Base-by-base conservation (phyloP, 2,113 vertebrate species). In the Grallaria varia region DNA sequence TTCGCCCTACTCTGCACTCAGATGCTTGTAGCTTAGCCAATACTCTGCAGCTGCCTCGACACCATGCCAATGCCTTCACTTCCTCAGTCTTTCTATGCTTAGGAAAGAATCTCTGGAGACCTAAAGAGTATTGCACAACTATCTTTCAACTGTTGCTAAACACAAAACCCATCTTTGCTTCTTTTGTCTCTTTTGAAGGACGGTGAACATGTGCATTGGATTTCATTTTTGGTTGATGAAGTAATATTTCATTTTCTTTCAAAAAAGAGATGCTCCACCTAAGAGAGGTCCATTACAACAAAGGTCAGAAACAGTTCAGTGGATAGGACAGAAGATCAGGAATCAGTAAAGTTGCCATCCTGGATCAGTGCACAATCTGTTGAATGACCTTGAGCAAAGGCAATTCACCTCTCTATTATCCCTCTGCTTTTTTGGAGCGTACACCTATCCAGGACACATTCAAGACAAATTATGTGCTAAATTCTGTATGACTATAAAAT, bases 101-200 rank as follows among this genome's bases (percentile, higher is more conserved):
- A 71, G 75, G 75, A 87, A 91, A 94, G 62, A 80, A 71, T 96
- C 94, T 80, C 96, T 77, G 50, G 93, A 91, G 89, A 96, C 75
- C 67, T 68, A 35, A 8, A 31, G 71, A 90, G 24, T 12, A 83
- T 50, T 93, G 72, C 84, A 91, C 71, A 95, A 96, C 27, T 31
- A 75, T 87, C 55, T 71, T 94, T 95, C 72, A 93, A 87, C 59
- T 73, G 67, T 67, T 90, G 55, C 82, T 91, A 87, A 95, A 96
- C 42, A 80, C 53, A 93, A 87, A 62, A 69, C 39, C 30, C 82
- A 55, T 84, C 55, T 95, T 84, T 35, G 33, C 24, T 63, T 44
- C 84, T 89, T 95, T 95, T 94, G 81, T 91, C 49, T 87, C 14
- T 82, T 71, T 71, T 94, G 74, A 90, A 87, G 77, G 66, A 78